These are phyloP conservation scores for Nycteola revayana DNA, from an alignment of 2,888 invertebrate species.

Conservation along the genomic window DNA sequence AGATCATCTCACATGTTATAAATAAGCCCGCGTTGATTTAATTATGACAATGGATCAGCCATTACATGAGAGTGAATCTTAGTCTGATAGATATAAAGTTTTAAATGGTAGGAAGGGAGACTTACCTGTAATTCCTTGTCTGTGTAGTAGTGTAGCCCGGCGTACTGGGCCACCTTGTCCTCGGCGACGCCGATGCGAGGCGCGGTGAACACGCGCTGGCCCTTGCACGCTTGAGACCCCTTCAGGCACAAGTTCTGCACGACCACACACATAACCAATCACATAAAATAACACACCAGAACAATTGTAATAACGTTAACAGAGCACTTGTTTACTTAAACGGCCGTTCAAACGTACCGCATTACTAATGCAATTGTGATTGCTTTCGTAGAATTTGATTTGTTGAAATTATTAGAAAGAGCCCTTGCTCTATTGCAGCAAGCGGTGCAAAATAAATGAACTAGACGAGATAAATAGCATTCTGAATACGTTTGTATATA, in stretches of 20 bases:
- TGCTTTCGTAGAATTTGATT: slow-evolving; percentile 41
- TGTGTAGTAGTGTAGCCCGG: slow-evolving; percentile 94
- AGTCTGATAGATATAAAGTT: slow-evolving; percentile 3
- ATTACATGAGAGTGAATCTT: slow-evolving; percentile 8
- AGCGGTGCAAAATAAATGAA: slow-evolving; percentile 20
- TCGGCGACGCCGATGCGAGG: slow-evolving; percentile 95
- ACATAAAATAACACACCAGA: slow-evolving; percentile 45
- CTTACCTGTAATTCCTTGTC: slow-evolving; percentile 94
- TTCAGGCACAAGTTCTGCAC: slow-evolving; percentile 96
- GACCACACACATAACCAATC: slow-evolving; percentile 76
- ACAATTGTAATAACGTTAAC: slow-evolving; percentile 46
- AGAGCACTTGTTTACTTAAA: slow-evolving; percentile 48
- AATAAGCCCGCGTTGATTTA: slow-evolving; percentile 7
- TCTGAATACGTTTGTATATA: slow-evolving; percentile 10
- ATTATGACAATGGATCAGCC: slow-evolving; percentile 7
- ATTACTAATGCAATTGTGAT: slow-evolving; percentile 36
- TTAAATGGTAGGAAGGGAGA: slow-evolving; percentile 4
- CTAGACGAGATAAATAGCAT: slow-evolving; percentile 9
- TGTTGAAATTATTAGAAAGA: slow-evolving; percentile 2
- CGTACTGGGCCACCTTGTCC: slow-evolving; percentile 95
- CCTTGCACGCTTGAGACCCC: slow-evolving; percentile 93
- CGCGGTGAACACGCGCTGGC: slow-evolving; percentile 88
- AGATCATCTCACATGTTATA: slow-evolving; percentile 14
- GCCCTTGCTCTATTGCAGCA: neutral
- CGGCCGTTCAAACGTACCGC: slow-evolving; percentile 40